Conservation (phyloP, 2,888 invertebrate genomes). For the Apodemia zela region DNA sequence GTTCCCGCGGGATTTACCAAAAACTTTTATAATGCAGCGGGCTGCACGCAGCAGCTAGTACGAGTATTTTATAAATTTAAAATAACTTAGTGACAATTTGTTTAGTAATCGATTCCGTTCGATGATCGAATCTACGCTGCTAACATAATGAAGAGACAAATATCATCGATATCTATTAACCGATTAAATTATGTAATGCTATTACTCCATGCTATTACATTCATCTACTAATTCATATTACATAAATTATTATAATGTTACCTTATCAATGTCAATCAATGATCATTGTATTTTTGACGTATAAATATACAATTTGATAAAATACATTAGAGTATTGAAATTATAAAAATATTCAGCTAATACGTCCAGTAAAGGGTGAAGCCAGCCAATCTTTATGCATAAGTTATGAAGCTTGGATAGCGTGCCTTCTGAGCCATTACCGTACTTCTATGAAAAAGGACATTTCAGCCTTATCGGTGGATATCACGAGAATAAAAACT, state of each 20-base stretch:
- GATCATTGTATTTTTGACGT: constrained; percentile 2
- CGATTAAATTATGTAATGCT: background rate
- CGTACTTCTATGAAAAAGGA: constrained; percentile 78
- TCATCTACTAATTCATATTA: background rate
- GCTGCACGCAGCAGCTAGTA: too few species aligned
- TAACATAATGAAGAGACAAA: background rate
- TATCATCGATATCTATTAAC: background rate
- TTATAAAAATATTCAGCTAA: constrained; percentile 37
- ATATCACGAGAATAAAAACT: constrained; percentile 78
- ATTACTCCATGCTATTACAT: background rate
- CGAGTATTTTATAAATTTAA: too few species aligned
- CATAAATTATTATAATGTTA: constrained; percentile 5
- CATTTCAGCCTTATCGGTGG: constrained; percentile 75
- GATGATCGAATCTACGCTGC: background rate
- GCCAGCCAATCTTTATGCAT: constrained; percentile 72
- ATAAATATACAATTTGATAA: constrained; percentile 6
- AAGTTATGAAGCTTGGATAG: constrained; percentile 68
- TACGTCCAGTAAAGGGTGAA: constrained; percentile 66
- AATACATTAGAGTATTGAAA: constrained; percentile 24
- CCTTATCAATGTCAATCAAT: constrained; percentile 1
- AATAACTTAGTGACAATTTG: too few species aligned
- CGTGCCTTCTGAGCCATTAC: constrained; percentile 74
- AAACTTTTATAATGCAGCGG: too few species aligned
- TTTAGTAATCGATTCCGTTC: too few species aligned
- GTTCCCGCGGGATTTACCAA: too few species aligned